Conservation (phyloP, 2,113 vertebrate species). For the Bambusicola thoracicus region DNA sequence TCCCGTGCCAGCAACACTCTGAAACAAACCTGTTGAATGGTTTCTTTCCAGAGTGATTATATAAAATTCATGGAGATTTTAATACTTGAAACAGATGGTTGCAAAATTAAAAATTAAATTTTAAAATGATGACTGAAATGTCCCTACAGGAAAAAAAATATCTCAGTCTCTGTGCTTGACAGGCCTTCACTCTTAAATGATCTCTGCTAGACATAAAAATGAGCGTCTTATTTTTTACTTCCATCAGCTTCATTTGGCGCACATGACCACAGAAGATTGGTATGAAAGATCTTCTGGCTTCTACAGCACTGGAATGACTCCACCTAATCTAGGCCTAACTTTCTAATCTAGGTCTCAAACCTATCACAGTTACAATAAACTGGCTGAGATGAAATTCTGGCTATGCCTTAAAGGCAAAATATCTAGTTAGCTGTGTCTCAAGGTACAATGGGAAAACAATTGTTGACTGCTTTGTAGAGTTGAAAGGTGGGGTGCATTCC, state of each 20-base stretch:
- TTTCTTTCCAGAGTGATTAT: constrained; percentile 4
- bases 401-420: not conserved
- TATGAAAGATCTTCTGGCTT: not conserved
- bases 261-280: not conserved
- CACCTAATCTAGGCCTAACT: not conserved
- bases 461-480: not conserved
- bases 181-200: not conserved
- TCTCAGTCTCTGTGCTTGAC: not conserved
- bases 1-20: not conserved
- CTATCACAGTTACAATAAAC: not conserved
- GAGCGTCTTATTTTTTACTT: not conserved
- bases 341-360: not conserved
- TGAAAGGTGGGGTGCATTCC: fast-evolving
- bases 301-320: not conserved
- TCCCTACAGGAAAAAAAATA: not conserved
- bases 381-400: not conserved
- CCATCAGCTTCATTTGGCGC: not conserved
- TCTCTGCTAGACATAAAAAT: not conserved
- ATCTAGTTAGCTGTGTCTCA: not conserved
- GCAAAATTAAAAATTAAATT: not conserved
- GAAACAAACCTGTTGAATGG: not conserved
- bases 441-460: not conserved
- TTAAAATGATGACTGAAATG: not conserved
- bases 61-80: not conserved
- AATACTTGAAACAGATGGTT: not conserved